Conservation (phyloP, 2,797 vertebrate species). For the Hydrocynus forskahlii region DNA sequence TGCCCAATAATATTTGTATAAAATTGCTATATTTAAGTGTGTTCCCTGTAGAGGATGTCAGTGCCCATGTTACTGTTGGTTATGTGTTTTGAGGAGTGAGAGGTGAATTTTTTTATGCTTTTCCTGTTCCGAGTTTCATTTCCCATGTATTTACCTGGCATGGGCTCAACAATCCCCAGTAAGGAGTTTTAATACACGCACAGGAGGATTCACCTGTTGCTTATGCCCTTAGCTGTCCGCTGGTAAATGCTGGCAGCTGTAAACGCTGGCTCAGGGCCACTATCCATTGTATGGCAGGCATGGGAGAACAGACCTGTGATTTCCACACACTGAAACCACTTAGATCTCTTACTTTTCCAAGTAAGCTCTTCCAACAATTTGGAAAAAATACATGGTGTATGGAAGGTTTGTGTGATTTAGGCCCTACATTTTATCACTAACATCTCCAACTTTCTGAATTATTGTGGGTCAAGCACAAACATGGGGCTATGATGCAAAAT, state of each 20-base stretch:
- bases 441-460: not conserved
- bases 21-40: too few relatives aligned
- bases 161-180: constrained; percentile 43
- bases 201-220: constrained; percentile 60
- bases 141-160: constrained; percentile 55
- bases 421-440: not conserved
- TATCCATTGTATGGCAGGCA: constrained; percentile 30
- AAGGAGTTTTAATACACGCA: constrained; percentile 46
- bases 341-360: not conserved
- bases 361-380: not conserved
- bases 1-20: too few relatives aligned
- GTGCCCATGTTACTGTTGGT: not conserved
- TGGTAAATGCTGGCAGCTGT: constrained; percentile 39
- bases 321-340: constrained; percentile 17
- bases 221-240: constrained; percentile 52
- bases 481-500: constrained; percentile 5
- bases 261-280: constrained; percentile 31
- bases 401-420: not conserved
- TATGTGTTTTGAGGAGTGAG: constrained; percentile 3
- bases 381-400: not conserved
- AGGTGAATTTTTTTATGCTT: constrained; percentile 52
- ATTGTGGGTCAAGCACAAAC: constrained; percentile 5
- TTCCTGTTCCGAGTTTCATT: constrained; percentile 54
- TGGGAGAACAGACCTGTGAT: constrained; percentile 4
- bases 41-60: too few relatives aligned